Base-by-base conservation (phyloP, 2,797 vertebrate genomes). In the Halcyon chelicuti region DNA sequence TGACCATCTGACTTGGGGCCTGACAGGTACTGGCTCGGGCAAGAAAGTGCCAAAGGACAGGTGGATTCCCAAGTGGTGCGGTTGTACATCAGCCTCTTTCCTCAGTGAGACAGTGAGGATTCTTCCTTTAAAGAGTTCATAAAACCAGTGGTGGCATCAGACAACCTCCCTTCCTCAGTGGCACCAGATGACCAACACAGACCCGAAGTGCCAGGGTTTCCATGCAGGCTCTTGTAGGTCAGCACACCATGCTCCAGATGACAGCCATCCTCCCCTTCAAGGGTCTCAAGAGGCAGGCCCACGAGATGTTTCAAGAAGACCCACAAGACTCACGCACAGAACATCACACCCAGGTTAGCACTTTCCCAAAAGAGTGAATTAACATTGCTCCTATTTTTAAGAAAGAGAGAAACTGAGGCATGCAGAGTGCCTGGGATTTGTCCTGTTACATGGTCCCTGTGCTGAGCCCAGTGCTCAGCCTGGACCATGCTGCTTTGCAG, bases 151-250 rank as follows among this genome's bases (percentile, higher is more conserved):
- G 6, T 67, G 51, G 25, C 55, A 47, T 35, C 33, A 65, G 65
- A 70, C 29, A 70, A 1, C 0, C 3, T 3, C 5, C 10, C 1
- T 4, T 35, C 1, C 47, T 52, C 1, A 0, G 58, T 87, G 62
- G 23, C 44, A 35, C 5, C 55, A 58, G 28, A 3, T 71, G 70
- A 55, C 37, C 33, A 39, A 17, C n/a, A 44, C 28, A 25, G 61
- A 12, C 49, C 70, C 63, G 35, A 35, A 46, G 37, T 54, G 21
- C 28, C 22, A 47, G 39, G 18, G 6, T 37, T 60, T 46, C 54
- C 57, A 42, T 16, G 29, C 5, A 25, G 11, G 14, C 42, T 65
- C 19, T 55, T 31, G 22, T 26, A 46, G 15, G 23, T 29, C 39
- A 13, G 8, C 19, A 46, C 61, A 28, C 52, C 18, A 3, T 18